Conservation (phyloP, 2,113 vertebrate genomes). For the Notiomystis cincta region DNA sequence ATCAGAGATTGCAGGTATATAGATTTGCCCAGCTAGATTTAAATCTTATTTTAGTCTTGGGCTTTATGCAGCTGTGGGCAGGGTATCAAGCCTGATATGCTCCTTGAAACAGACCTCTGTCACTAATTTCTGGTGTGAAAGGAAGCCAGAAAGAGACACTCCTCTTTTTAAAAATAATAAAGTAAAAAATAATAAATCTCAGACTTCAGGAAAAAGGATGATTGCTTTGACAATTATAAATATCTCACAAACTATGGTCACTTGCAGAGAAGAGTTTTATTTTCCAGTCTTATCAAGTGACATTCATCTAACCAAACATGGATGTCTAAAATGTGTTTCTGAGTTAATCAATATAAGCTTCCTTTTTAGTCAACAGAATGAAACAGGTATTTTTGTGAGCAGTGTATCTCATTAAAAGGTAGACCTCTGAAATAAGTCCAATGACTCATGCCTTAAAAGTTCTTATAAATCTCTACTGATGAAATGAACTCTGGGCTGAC, state of each 20-base stretch:
- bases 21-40: background rate
- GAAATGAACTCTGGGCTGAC: background rate
- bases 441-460: background rate
- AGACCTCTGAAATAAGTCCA: background rate
- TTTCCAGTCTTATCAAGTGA: background rate
- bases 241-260: background rate
- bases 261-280: background rate
- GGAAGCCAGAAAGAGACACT: background rate
- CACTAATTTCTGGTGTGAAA: background rate
- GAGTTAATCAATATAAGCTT: background rate
- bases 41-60: background rate
- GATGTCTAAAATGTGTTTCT: background rate
- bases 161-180: background rate
- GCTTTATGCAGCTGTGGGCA: background rate
- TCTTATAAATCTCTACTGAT: background rate
- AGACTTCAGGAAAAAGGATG: background rate
- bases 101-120: background rate
- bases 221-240: background rate
- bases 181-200: background rate
- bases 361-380: background rate
- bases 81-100: accelerated
- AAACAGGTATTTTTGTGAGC: background rate
- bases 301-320: background rate
- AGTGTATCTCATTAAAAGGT: background rate
- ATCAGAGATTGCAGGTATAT: background rate